These are phyloP conservation scores for Bubo bubo DNA, from an alignment of 2,113 vertebrate genomes.

Conservation along the genomic window DNA sequence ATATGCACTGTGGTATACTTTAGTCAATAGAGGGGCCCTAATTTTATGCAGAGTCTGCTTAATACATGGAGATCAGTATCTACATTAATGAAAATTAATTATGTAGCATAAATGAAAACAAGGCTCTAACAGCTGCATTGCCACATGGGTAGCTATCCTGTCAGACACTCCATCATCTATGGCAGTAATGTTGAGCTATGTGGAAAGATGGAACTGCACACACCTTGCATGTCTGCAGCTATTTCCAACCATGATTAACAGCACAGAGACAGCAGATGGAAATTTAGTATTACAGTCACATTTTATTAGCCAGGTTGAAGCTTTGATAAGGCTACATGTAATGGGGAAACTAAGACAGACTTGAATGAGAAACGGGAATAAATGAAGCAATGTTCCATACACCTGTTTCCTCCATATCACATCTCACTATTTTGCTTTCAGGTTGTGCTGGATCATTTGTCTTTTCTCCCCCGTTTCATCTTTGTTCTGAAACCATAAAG, in stretches of 20 bases:
- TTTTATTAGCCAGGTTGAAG: not conserved
- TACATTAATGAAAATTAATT: not conserved
- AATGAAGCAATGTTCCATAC: fast-evolving
- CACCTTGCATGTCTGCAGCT: not conserved
- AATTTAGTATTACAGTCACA: not conserved
- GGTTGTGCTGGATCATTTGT: not conserved
- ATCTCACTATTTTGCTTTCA: not conserved
- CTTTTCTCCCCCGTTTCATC: not conserved
- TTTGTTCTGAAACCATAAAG: not conserved
- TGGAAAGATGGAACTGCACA: not conserved
- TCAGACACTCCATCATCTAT: not conserved
- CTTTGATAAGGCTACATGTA: not conserved
- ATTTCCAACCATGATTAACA: not conserved
- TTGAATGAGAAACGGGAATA: not conserved
- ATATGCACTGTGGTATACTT: fast-evolving
- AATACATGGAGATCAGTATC: not conserved
- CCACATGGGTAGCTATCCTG: not conserved
- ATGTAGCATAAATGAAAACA: fast-evolving
- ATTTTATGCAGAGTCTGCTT: not conserved
- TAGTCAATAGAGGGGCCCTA: not conserved
- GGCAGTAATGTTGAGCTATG: fast-evolving
- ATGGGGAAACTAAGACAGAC: not conserved
- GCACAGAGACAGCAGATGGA: not conserved
- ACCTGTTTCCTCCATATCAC: not conserved
- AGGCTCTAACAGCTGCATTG: not conserved